Base-by-base conservation (phyloP, 2,797 vertebrate genomes). In the Enteromius thamalakanensis region DNA sequence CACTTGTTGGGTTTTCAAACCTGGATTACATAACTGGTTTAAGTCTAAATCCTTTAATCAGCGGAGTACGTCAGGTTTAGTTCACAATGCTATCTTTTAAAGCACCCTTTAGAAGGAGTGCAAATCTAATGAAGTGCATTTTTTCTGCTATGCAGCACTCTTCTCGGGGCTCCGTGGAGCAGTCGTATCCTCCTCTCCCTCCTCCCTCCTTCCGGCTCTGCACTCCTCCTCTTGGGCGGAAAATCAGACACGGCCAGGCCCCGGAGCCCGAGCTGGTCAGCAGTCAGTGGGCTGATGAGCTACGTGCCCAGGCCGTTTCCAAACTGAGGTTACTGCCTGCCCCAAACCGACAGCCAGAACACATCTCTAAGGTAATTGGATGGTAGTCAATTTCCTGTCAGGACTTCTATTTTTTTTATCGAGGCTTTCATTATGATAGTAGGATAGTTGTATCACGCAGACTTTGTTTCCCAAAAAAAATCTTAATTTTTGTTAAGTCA, bases 191-290 rank as follows among this genome's bases (percentile, higher is more conserved):
- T 23, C 87, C 90, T 78, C 85, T 91, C 60, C 89, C 89, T 1
- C 91, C 94, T 55, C 64, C 90, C 26, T 82, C 89, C 67, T 94
- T 95, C 90, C 92, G 94, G 76, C 93, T 95, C 40, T 60, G 89
- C 77, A 94, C 92, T 21, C 95, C 95, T 76, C 95, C 94, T 7
- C 71, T 90, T 86, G 93, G 94, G 79, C 89, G 86, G 65, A 92
- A 90, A 79, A 88, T 85, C 88, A 90, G 91, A 82, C 92, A 89
- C 87, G 92, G 87, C 77, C 89, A 92, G 62, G 85, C 90, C 23
- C 87, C 23, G 58, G 88, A 83, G 42, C 80, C 69, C 19, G 92
- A 94, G 60, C 81, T 74, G 76, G 90, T 90, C 17, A 80, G 29
- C 1, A 83, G 85, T 19, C 88, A 89, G 68, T 88, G 85, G 84